These are phyloP conservation scores for Leptinotarsa undecemlineata DNA, from an alignment of 1,140 invertebrate genomes.

Conservation along the genomic window DNA sequence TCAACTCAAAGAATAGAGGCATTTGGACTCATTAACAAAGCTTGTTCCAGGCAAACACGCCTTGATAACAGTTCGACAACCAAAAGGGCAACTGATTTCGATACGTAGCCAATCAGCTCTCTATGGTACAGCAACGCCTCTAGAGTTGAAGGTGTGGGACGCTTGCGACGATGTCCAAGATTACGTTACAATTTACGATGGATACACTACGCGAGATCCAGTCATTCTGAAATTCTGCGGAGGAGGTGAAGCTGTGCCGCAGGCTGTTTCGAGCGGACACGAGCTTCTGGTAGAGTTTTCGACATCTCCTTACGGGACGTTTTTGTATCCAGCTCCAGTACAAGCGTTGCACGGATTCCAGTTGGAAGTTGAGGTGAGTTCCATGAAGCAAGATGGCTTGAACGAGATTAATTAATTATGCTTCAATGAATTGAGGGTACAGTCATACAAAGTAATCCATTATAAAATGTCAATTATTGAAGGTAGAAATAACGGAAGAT, in stretches of 20 bases:
- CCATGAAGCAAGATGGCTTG: no score
- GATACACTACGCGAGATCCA: constrained; percentile 85
- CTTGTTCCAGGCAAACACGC: constrained; percentile 68
- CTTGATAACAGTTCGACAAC: constrained; percentile 79
- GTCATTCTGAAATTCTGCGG: constrained; percentile 89
- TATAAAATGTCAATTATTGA: no score
- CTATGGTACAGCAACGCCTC: constrained; percentile 56
- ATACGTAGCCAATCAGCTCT: constrained; percentile 71
- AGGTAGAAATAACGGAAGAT: no score
- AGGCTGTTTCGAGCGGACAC: constrained; percentile 80
- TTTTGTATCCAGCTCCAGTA: constrained; percentile 75
- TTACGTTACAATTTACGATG: constrained; percentile 86
- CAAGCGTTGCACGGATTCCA: constrained; percentile 85
- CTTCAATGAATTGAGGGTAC: no score
- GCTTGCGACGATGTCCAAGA: constrained; percentile 86
- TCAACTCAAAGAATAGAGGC: not conserved
- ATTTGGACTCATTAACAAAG: not conserved
- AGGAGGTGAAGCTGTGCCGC: constrained; percentile 78
- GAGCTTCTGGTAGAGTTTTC: constrained; percentile 87
- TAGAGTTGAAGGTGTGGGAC: constrained; percentile 68
- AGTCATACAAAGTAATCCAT: no score
- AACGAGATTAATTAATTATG: no score
- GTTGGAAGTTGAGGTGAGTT: constrained; percentile 75
- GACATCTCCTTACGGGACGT: constrained; percentile 86
- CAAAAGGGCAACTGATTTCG: constrained; percentile 80